Evolutionary conservation across 2,113 vertebrate genomes (phyloP).

Genomic region (Pelecanoides urinatrix): DNA sequence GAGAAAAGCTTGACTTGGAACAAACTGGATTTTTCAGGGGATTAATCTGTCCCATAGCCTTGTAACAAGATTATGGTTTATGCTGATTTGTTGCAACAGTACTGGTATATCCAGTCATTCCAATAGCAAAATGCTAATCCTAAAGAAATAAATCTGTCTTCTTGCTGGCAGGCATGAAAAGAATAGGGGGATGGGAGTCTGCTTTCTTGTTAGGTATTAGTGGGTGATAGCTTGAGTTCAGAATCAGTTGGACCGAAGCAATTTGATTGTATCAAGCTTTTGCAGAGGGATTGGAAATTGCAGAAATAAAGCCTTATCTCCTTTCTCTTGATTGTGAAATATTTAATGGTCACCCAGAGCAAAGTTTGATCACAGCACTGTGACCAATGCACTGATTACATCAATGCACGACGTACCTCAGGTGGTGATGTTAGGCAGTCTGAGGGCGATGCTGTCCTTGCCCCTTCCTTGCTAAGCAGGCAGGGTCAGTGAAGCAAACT

Average conservation of each 20-base stretch:
- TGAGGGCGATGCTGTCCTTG: neutral
- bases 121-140: constrained; percentile 41
- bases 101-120: constrained; percentile 37
- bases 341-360: neutral
- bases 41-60: constrained; percentile 47
- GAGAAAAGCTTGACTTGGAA: constrained; percentile 5
- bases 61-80: constrained; percentile 55
- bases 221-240: neutral
- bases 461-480: neutral
- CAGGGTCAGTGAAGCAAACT: neutral
- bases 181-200: neutral
- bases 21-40: constrained; percentile 39
- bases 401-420: neutral
- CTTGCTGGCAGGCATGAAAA: neutral
- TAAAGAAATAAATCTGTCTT: constrained; percentile 20
- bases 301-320: neutral
- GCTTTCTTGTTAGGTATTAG: neutral
- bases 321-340: neutral
- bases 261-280: constrained; percentile 19
- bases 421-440: neutral
- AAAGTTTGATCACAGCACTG: neutral
- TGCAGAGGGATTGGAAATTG: neutral
- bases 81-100: constrained; percentile 36
- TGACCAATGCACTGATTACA: neutral
- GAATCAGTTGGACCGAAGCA: neutral